These are phyloP conservation scores for Hirtodrosophila alboralis DNA, from an alignment of 2,888 invertebrate species.

Conservation along the genomic window DNA sequence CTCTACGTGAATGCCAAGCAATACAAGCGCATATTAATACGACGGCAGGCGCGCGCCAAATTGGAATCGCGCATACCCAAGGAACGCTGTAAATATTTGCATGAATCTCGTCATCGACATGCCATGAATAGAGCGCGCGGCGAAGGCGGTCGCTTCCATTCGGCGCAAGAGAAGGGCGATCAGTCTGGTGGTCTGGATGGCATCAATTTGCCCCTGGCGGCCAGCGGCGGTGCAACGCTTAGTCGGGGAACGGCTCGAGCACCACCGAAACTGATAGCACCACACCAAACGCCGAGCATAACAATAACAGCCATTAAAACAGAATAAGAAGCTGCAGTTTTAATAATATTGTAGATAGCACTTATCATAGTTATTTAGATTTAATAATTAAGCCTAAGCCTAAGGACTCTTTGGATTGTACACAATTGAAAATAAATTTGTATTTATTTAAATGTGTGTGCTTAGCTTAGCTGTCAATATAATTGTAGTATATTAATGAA, in stretches of 20 bases:
- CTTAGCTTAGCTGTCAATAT: no score
- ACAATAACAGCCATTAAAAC: constrained; percentile 83
- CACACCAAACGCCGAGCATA: constrained; percentile 82
- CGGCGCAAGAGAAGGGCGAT: constrained; percentile 85
- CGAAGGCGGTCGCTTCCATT: constrained; percentile 97
- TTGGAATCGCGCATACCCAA: constrained; percentile 98
- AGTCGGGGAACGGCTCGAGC: constrained; percentile 68
- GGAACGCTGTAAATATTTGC: constrained; percentile 98
- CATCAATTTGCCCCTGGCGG: constrained; percentile 48
- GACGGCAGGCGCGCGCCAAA: constrained; percentile 96
- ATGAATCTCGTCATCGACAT: constrained; percentile 97
- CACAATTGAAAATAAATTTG: constrained; percentile 58
- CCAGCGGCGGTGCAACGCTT: constrained; percentile 60
- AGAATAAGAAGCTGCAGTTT: constrained; percentile 51
- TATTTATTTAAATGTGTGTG: constrained; percentile 49
- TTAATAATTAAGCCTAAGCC: constrained; percentile 39
- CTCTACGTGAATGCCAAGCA: constrained; percentile 99
- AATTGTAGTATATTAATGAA: no score
- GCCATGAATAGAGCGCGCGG: constrained; percentile 99
- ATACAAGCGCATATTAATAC: constrained; percentile 97
- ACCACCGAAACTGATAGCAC: constrained; percentile 83
- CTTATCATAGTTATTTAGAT: constrained; percentile 19
- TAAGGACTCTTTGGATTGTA: constrained; percentile 31
- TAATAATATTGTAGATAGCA: constrained; percentile 57
- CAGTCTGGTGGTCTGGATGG: constrained; percentile 47